Base-by-base conservation (phyloP, 2,888 invertebrate species). In the Xylocampa areola region DNA sequence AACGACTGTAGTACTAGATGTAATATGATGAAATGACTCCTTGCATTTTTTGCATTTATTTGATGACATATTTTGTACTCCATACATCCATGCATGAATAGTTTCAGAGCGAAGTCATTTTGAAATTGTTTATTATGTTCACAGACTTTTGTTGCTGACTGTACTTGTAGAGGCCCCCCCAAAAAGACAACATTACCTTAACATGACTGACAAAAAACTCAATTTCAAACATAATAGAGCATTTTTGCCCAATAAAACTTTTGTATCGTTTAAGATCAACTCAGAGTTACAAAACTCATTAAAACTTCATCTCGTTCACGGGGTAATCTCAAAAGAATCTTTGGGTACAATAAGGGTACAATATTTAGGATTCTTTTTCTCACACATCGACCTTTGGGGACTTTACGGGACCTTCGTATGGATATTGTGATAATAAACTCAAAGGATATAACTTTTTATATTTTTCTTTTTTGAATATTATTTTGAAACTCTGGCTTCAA, bases 271-370 rank as follows among this genome's bases (percentile, higher is more conserved):
- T 54, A 58, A 39, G 27, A 57, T 39, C 16, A 51, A 60, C 36
- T 52, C 23, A 21, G 35, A 29, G 39, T 61, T 43, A 13, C 32
- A 8, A 66, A 73, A 73, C 59, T 73, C 59, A 73, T 72, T 73
- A 72, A 49, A 72, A 72, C 33, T 71, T 73, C 6, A 43, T 40
- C 50, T 35, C 29, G 37, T 47, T 32, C 13, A 10, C 35, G 35
- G 19, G 36, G 55, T 54, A 69, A 69, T 66, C 52, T 60, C 33
- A 19, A 2, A 35, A 55, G 43, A 65, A 55, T 55, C 52, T 53
- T 6, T 0, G 14, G 32, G 10, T 36, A 54, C 41, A 52, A 39
- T 47, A 54, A 66, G 21, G 21, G 36, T 13, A 36, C 17, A 44
- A 48, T 13, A 50, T 39, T 65, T 60, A 8, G 5, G 51, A 36